Evolutionary conservation across 37 sponge, comb jelly and placozoan genomes (phyloP), one percentile per base, ranked within the genome.

Genomic region (Tethya wilhelma): DNA sequence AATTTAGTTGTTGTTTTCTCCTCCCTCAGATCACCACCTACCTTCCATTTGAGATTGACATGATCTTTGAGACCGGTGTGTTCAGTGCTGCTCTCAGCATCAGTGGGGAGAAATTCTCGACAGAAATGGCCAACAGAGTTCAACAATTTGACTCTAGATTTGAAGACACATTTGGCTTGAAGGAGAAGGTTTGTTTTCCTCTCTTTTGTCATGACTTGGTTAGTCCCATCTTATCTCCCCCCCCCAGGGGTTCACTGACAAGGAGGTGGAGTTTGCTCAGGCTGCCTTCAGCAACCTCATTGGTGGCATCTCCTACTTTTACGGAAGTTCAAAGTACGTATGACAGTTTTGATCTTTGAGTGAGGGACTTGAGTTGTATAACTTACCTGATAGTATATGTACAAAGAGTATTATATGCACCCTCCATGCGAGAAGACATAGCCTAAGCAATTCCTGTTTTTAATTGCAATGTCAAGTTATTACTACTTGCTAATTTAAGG

Each of bases 281-380:
- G 87, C 88, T 26, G 93, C 91, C 17, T 92, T 99, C 77, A 99
- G 99, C 55, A 96, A 94, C 70, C 82, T 96, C 33, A 74, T 99
- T 75, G 99, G 99, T 56, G 97, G 99, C 26, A 94, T 99, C 36
- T 94, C 97, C 8, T 99, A 96, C 74, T 99, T 99, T 73, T 88
- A 93, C 59, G 99, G 99, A 20, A 42, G 69, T 32, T 98, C 98
- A 39, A 85, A 55, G 92, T 89, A 74, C 37, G 83, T 53, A 32
- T 33, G 7, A 25, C 26, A 12, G n/a, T 41, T 37, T 28, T 41
- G 20, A 25, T 38, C n/a, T 79, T 23, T 38, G 37, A 31, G 49
- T 71, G 59, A n/a, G 32, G 43, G 26, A 41, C 11, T 26, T 6
- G 23, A 20, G 63, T 76, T 49, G 53, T n/a, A n/a, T n/a, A n/a